These are phyloP conservation scores for Oncorhynchus gorbuscha DNA, from an alignment of 2,113 vertebrate species.

Conservation along the genomic window DNA sequence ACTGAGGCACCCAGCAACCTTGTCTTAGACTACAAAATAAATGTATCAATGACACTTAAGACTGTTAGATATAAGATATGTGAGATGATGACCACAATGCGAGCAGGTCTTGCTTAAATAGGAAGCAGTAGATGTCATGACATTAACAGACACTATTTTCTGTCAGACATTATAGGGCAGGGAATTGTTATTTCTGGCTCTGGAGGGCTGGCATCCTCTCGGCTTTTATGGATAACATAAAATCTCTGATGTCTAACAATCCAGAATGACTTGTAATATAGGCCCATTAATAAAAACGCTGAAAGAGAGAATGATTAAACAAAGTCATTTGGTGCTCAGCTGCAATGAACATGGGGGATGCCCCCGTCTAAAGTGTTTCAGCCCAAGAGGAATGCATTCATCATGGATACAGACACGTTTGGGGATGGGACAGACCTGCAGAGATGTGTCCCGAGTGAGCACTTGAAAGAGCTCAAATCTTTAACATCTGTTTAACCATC, in stretches of 20 bases:
- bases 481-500: constrained; percentile 48
- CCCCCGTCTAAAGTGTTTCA: constrained; percentile 10
- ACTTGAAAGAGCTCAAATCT: constrained; percentile 8
- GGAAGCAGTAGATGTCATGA: constrained; percentile 48
- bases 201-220: constrained; percentile 29
- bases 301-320: constrained; percentile 17
- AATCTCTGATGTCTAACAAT: constrained; percentile 51
- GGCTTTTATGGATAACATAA: constrained; percentile 55
- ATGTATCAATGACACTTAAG: constrained; percentile 36
- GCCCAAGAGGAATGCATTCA: constrained; percentile 6
- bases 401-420: not conserved
- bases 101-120: constrained; percentile 33
- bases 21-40: constrained; percentile 19
- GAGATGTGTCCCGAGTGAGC: not conserved
- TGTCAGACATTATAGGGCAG: constrained; percentile 40
- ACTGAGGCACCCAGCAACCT: not conserved
- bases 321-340: constrained; percentile 21
- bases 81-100: constrained; percentile 17
- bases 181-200: constrained; percentile 51
- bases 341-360: constrained; percentile 20
- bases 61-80: constrained; percentile 32
- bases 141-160: constrained; percentile 53
- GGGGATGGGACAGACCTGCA: not conserved
- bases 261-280: constrained; percentile 47
- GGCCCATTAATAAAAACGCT: constrained; percentile 23